These are phyloP conservation scores for Gnathonemus longibarbis DNA, from an alignment of 2,113 vertebrate genomes.

Conservation along the genomic window DNA sequence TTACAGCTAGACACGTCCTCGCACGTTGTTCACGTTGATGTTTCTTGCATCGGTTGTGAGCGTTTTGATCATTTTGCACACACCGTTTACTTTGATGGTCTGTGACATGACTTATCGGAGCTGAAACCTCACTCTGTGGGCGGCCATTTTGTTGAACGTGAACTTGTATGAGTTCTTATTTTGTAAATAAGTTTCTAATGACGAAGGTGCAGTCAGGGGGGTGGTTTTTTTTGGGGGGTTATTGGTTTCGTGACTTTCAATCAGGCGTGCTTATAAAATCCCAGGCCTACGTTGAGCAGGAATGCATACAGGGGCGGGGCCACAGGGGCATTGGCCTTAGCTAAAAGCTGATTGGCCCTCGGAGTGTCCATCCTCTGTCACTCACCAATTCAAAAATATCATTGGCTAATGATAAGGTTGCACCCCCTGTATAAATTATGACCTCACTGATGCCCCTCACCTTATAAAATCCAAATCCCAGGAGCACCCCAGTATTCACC, in stretches of 20 bases:
- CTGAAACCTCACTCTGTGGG: not conserved
- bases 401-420: conserved; percentile 17
- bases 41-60: not conserved
- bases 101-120: not conserved
- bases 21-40: not conserved
- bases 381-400: not conserved
- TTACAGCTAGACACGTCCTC: not conserved
- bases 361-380: not conserved
- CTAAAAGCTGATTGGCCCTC: not conserved
- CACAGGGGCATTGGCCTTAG: not conserved
- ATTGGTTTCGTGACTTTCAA: conserved; percentile 53
- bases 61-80: not conserved
- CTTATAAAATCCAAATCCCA: not conserved
- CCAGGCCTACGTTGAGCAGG: not conserved
- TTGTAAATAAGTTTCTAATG: conserved; percentile 46
- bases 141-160: not conserved
- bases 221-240: not conserved
- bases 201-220: conserved; percentile 41
- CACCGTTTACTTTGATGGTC: not conserved
- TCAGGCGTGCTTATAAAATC: conserved; percentile 48
- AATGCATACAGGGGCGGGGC: not conserved
- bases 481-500: conserved; percentile 1
- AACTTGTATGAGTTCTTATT: not conserved
- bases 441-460: not conserved
- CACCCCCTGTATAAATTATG: conserved; percentile 17